These are phyloP conservation scores for Dryomyza anilis DNA, from an alignment of 2,888 invertebrate species.

Conservation along the genomic window DNA sequence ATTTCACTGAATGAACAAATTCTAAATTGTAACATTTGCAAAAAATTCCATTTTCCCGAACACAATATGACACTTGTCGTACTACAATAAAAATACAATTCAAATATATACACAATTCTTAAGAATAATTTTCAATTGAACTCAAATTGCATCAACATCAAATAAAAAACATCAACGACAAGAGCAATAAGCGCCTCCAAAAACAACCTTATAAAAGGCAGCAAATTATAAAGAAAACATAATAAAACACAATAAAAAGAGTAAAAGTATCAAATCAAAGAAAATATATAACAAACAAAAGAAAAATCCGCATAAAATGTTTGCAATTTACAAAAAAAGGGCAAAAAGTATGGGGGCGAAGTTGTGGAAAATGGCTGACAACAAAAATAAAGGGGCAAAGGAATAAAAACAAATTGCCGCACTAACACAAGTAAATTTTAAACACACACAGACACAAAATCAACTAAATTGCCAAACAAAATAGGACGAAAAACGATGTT, in stretches of 20 bases:
- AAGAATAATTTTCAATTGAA: slow-evolving; percentile 10
- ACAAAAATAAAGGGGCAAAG: too few relatives aligned
- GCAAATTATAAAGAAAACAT: slow-evolving; percentile 12
- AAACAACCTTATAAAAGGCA: not conserved
- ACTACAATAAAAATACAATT: slow-evolving; percentile 9
- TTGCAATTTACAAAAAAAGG: not conserved
- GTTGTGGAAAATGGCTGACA: too few relatives aligned
- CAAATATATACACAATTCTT: slow-evolving; percentile 10
- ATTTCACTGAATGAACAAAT: too few relatives aligned
- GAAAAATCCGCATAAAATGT: not conserved
- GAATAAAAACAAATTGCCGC: slow-evolving; percentile 5
- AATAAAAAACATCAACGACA: not conserved
- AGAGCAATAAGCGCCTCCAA: not conserved
- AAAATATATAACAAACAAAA: not conserved
- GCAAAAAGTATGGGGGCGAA: too few relatives aligned
- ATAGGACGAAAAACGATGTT: not conserved
- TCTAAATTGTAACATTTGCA: too few relatives aligned
- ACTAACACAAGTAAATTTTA: slow-evolving; percentile 6
- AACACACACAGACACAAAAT: not conserved
- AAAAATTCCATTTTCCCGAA: too few relatives aligned
- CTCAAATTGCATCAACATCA: slow-evolving; percentile 6
- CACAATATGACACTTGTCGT: not conserved
- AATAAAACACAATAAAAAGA: slow-evolving; percentile 8
- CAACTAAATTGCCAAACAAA: not conserved
- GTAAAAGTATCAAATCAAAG: not conserved